A percentile compares a stretch with the other conserved stretches of the same genome.
Conservation (phyloP, 2,888 invertebrate genomes). For the Rhagium mordax region DNA sequence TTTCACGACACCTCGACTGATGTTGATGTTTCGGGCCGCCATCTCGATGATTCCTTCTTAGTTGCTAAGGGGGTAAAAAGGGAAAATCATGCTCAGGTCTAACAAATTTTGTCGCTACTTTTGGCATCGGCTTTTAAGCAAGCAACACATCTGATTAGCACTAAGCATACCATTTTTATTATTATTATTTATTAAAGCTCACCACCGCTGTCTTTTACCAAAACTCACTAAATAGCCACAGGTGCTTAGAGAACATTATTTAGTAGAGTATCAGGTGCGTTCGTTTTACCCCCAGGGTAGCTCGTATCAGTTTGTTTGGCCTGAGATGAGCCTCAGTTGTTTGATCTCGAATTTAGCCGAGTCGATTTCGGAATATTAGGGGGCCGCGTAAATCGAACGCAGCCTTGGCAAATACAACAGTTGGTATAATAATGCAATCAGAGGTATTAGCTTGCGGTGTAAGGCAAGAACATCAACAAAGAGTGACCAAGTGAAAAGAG, state of each 20-base stretch:
- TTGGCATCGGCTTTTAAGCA: conserved; percentile 63
- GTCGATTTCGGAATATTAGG: not conserved
- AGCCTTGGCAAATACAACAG: not conserved
- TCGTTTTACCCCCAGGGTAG: not conserved
- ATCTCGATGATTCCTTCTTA: conserved; percentile 62
- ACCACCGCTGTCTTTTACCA: not conserved
- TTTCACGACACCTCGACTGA: conserved; percentile 58
- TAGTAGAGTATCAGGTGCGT: not conserved
- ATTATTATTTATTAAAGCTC: not conserved
- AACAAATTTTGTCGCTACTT: conserved; percentile 47
- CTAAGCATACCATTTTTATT: conserved; percentile 34
- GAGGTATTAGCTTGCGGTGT: conserved; percentile 60
- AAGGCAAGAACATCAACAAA: conserved; percentile 51
- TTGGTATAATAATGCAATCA: conserved; percentile 45
- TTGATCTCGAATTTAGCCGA: not conserved
- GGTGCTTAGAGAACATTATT: not conserved
- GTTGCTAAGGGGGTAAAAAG: conserved; percentile 65
- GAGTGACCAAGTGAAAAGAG: conserved; percentile 59
- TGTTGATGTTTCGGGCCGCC: conserved; percentile 59
- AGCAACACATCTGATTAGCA: conserved; percentile 53
- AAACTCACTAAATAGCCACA: not conserved
- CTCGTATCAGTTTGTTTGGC: too few species aligned
- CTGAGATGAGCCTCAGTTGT: too few species aligned
- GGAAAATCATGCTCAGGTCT: conserved; percentile 64
- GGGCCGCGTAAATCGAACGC: not conserved